Base-by-base conservation (phyloP, 1,140 invertebrate species). In the Conopomorpha cramerella region DNA sequence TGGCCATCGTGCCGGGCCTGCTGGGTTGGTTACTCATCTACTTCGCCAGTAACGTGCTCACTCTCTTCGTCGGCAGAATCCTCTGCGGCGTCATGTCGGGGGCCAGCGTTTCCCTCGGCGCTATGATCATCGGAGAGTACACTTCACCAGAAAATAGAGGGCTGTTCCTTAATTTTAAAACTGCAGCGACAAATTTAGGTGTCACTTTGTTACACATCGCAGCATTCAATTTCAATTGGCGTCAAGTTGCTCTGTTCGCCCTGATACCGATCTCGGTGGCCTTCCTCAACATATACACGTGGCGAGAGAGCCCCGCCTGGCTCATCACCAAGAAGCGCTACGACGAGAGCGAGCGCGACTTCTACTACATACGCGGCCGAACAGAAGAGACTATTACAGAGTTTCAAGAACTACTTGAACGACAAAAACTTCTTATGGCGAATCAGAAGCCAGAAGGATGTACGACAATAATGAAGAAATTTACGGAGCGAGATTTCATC, bases 241-340 rank as follows among this genome's bases (percentile, higher is more conserved):
- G 49, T 43, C 56, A 43, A 1, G 41, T 67, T 1, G 68, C 68
- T 3, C 16, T 71, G 3, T 16, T 52, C 3, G 43, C 41, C 2
- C 7, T 61, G 11, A 14, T 57, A 0, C 62, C 60, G 0, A 36
- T 50, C 35, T 14, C 55, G 1, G 1, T 49, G 2, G 36, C 55
- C 2, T 28, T 68, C 1, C 10, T 49, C 0, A 58, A 62, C 8
- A 46, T 52, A 2, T 49, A 29, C 3, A 67, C 60, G 1, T 71
- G 62, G 66, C 64, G 60, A 1, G 64, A 73, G 36, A 73, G 64
- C 18, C 64, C 68, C 0, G 45, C 54, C 0, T 71, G 62, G 62
- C 40, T 68, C 8, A 55, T 52, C 1, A 54, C 53, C 0, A 60
- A 47, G 25, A 48, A 51, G 16, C 18, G 51, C 34, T 65, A 47